A percentile compares a stretch with the other conserved stretches of the same genome.
These are phyloP conservation scores for Whitmania pigra DNA, from an alignment of 1,140 invertebrate species.

Conservation along the genomic window DNA sequence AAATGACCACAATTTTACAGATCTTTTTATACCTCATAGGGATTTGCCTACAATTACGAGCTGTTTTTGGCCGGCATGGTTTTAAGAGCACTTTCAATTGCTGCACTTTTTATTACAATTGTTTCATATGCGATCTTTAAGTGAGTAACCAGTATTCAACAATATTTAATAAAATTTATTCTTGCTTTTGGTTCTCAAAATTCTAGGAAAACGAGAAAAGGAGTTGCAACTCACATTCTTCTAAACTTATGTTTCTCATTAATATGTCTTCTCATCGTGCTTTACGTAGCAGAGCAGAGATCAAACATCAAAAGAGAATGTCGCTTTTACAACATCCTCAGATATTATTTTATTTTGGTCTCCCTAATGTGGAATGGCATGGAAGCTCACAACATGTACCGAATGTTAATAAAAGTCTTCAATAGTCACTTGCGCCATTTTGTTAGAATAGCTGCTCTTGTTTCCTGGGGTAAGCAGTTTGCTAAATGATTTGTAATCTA, in stretches of 20 bases:
- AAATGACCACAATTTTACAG: too few relatives aligned
- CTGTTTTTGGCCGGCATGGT: constrained; percentile 7
- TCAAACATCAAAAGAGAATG: constrained; percentile 5
- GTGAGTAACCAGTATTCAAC: background rate
- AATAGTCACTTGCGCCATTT: constrained; percentile 4
- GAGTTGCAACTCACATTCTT: background rate
- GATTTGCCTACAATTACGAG: constrained; percentile 10
- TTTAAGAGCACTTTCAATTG: constrained; percentile 13
- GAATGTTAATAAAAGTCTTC: constrained; percentile 17
- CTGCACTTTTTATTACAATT: constrained; percentile 9
- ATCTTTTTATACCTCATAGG: background rate
- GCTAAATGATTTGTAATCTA: background rate
- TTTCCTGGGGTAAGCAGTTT: constrained; percentile 15
- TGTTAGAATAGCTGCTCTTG: background rate
- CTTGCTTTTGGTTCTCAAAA: background rate
- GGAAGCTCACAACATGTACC: constrained; percentile 21
- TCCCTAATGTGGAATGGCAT: constrained; percentile 20
- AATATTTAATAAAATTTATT: background rate
- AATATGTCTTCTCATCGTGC: constrained; percentile 11
- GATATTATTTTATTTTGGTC: constrained; percentile 19
- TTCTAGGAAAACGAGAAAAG: constrained; percentile 14
- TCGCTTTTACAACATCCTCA: constrained; percentile 4
- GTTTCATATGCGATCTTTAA: constrained; percentile 12
- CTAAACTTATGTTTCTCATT: constrained; percentile 14
- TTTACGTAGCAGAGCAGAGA: constrained; percentile 11